Evolutionary conservation across 2,113 vertebrate genomes (phyloP).

Genomic region (Pantherophis guttatus): DNA sequence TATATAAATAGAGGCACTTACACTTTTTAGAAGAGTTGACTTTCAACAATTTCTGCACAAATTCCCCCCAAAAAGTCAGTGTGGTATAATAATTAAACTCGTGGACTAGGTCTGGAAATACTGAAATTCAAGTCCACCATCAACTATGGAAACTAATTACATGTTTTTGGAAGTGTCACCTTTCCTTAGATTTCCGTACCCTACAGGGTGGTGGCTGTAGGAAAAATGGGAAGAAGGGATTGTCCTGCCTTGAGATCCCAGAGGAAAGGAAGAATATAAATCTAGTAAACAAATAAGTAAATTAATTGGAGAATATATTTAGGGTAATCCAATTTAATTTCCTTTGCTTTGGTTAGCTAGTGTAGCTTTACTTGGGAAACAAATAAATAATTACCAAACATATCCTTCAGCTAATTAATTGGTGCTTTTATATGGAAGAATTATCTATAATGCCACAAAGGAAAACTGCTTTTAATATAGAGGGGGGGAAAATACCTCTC

Average conservation of each 20-base stretch:
- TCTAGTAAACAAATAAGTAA: background rate
- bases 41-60: background rate
- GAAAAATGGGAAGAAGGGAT: background rate
- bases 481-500: background rate
- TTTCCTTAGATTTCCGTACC: background rate
- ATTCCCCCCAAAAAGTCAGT: background rate
- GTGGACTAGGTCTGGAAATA: background rate
- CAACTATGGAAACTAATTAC: background rate
- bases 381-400: slow-evolving; percentile 4
- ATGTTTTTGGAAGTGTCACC: background rate
- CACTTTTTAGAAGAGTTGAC: background rate
- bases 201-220: background rate
- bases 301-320: background rate
- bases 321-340: background rate
- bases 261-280: background rate
- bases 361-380: background rate
- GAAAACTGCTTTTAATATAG: background rate
- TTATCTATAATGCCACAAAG: background rate
- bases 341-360: background rate
- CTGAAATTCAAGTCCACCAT: background rate
- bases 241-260: background rate
- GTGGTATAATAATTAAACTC: background rate
- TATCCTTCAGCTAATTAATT: background rate
- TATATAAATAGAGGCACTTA: background rate
- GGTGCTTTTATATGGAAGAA: background rate